Percentiles rank a stretch among this genome's conserved stretches.
These are phyloP conservation scores for Anneissia japonica DNA, from an alignment of 35 echinoderm and acorn worm species.

Conservation along the genomic window DNA sequence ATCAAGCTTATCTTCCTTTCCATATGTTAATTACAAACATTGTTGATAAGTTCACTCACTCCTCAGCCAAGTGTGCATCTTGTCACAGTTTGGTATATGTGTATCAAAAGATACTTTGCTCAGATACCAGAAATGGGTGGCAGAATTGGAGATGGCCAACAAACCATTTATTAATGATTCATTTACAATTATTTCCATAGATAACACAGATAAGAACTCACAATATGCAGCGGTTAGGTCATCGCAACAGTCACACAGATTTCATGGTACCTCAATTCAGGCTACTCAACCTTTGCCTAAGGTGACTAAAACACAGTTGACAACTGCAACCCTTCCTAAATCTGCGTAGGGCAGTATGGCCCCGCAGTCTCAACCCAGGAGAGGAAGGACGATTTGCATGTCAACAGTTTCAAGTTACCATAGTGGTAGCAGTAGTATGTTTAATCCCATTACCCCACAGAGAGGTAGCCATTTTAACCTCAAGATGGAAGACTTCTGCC, in stretches of 20 bases:
- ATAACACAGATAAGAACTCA: not conserved
- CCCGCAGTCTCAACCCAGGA: not conserved
- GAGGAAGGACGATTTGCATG: not conserved
- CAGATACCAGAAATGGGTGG: slow-evolving; percentile 6
- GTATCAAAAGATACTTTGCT: not conserved
- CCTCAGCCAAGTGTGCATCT: not conserved
- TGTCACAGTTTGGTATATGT: not conserved
- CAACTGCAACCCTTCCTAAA: not conserved
- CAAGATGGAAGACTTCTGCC: not conserved
- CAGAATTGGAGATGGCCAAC: not conserved
- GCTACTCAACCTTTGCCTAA: slow-evolving; percentile 7
- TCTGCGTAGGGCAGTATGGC: not conserved
- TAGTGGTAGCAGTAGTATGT: not conserved
- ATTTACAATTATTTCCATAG: slow-evolving; percentile 16
- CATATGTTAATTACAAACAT: not conserved
- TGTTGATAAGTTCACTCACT: not conserved
- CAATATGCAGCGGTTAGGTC: slow-evolving; percentile 5
- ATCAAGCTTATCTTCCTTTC: slow-evolving; percentile 1
- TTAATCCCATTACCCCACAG: not conserved
- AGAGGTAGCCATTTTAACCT: not conserved
- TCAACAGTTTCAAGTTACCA: not conserved
- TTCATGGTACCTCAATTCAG: slow-evolving; percentile 34
- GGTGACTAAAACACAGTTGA: not conserved
- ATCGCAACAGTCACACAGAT: not conserved
- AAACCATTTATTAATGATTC: not conserved